Base-by-base conservation (phyloP, 2,797 vertebrate species). In the Strix occidentalis region DNA sequence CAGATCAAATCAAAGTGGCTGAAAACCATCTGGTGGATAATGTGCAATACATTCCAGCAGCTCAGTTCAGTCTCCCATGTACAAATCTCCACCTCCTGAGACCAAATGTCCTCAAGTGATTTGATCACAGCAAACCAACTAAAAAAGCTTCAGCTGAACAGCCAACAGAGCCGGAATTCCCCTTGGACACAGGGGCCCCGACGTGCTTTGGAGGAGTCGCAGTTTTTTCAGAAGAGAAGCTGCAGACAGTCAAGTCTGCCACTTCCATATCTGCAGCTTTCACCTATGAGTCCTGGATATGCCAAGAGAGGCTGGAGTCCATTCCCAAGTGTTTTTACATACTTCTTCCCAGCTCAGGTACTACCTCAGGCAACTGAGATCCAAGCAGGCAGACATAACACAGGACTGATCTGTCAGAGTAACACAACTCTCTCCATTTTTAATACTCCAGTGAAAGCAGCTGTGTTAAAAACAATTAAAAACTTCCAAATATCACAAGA, bases 11-110 rank as follows among this genome's bases (percentile, higher is more conserved):
- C 77, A 63, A 79, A 83, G 77, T 72, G 70, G 84, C 53, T 90
- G 83, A 63, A 92, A 96, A 70, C 25, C 71, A 71, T 18, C 39
- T 78, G 70, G 57, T 43, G 66, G 58, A 25, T 87, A 82, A 69
- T 0, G 9, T 6, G 58, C 33, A 43, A 68, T 13, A 77, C 79
- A 72, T 78, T 95, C 76, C 95, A 84, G 57, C 69, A 81, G 50
- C 50, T 92, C 87, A 89, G 68, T 68, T 86, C 87, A 80, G 33
- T 74, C 84, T 93, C 75, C 86, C 90, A 51, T 68, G 82, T 5
- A 87, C 51, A 77, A 92, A 81, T 66, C 60, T 87, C 76, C 46
- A 90, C 65, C 83, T 91, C 89, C 56, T 3, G 23, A 70, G 57
- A 83, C 71, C 51, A 69, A 77, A 78, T 7, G 60, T 78, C 65